These are phyloP conservation scores for Neodon shergylaensis DNA, from an alignment of 2,113 vertebrate species.

Conservation along the genomic window DNA sequence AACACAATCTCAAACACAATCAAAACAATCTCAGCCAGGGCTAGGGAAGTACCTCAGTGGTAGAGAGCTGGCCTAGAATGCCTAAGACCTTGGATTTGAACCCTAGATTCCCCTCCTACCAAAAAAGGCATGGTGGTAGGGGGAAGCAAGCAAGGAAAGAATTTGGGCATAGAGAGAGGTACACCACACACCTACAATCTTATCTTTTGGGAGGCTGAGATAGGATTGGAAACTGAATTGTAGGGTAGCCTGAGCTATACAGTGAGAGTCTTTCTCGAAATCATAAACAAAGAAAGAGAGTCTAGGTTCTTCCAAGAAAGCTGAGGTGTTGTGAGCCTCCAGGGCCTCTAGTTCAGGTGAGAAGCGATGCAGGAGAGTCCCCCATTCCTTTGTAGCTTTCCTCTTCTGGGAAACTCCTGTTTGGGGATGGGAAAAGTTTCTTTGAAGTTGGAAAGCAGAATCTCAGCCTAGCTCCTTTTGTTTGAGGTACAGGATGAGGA, in stretches of 20 bases:
- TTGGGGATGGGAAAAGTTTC: background rate
- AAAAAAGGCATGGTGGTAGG: no score
- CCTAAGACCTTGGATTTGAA: background rate
- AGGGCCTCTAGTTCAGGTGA: background rate
- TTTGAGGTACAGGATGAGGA: background rate
- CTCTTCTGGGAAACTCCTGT: background rate
- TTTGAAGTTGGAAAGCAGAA: background rate
- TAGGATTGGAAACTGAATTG: background rate
- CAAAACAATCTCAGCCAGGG: no score
- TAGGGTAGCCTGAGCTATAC: background rate
- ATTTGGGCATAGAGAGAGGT: background rate
- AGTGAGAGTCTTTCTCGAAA: background rate
- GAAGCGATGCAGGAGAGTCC: background rate
- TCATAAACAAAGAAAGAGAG: background rate
- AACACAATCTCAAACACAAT: background rate
- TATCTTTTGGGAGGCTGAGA: background rate
- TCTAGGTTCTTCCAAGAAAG: background rate
- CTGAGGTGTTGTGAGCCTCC: background rate
- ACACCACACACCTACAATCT: background rate
- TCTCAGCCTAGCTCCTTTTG: background rate
- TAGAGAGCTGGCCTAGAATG: background rate
- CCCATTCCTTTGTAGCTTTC: background rate
- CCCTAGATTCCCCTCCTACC: background rate
- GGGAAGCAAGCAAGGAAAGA: background rate
- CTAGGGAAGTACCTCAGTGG: background rate